Evolutionary conservation across 1,140 invertebrate species (phyloP), one percentile per base, ranked within the genome.

Genomic region (Heterodera carotae): DNA sequence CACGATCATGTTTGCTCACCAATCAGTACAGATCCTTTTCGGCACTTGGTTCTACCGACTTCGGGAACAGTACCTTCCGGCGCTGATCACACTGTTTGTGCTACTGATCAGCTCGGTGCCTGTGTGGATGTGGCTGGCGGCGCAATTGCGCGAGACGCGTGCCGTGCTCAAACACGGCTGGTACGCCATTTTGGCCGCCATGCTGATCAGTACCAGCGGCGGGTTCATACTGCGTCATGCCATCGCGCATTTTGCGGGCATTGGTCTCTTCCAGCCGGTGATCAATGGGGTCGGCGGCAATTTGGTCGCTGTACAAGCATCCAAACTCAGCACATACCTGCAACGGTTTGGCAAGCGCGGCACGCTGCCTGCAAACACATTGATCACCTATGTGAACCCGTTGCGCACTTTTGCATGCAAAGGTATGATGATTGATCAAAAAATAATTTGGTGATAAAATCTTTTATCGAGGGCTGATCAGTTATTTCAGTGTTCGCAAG

Each of bases 231-330:
- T 95, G 53, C 92, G 94, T 82, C 92, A 91, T 64, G 92, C 93
- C 48, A 93, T 94, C 56, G 91, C 91, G 18, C 91, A 89, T 81
- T 94, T 93, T 86, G 91, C 92, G 84, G 93, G 93, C 33, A 93
- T 95, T 83, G 93, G 93, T 33, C 92, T 94, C 43, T 94, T 93
- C 88, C 93, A 94, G 88, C 91, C 93, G 75, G 92, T 94, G 2
- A 93, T 94, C 66, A 94, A 94, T 90, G 93, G 94, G n/a, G 94
- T 96, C 77, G 95, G 94, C 66, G 80, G 80, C 27, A 97, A 97
- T 88, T 91, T 97, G 84, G 95, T 93, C 12, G 94, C 95, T 33
- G 94, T 97, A 27, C 94, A 96, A 90, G 94, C 95, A 1, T 94
- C 93, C 85, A 91, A 94, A 80, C 91, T 97, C 69, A 95, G 94